These are phyloP conservation scores for Caenorhabditis tropicalis DNA, from an alignment of 1,140 invertebrate genomes.

Conservation along the genomic window DNA sequence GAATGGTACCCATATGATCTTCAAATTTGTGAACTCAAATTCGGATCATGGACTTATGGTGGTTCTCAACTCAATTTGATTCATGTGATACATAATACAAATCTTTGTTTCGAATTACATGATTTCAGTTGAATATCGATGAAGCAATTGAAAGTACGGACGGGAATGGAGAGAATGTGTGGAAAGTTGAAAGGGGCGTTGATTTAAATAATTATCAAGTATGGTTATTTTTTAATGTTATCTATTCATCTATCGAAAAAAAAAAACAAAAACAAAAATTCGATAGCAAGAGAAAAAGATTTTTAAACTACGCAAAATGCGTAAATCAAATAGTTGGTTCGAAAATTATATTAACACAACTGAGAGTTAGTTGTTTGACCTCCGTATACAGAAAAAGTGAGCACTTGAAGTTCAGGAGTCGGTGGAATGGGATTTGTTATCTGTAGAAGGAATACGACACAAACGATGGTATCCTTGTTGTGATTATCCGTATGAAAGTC, in stretches of 20 bases:
- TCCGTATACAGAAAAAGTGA: neutral
- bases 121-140: constrained; percentile 62
- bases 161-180: constrained; percentile 51
- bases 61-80: constrained; percentile 83
- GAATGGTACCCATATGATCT: constrained; percentile 68
- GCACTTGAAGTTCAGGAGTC: constrained; percentile 77
- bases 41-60: constrained; percentile 85
- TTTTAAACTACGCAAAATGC: no score
- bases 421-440: constrained; percentile 98
- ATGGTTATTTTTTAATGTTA: neutral
- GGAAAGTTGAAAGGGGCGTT: constrained; percentile 77
- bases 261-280: no score
- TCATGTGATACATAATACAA: constrained; percentile 67
- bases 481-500: constrained; percentile 84
- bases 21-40: constrained; percentile 68
- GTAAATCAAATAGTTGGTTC: no score
- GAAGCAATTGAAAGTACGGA: constrained; percentile 58
- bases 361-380: no score
- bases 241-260: no score
- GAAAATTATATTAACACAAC: no score
- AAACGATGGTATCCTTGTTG: constrained; percentile 78
- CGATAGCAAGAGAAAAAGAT: no score
- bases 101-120: neutral
- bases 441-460: constrained; percentile 84
- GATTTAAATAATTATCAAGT: constrained; percentile 91